Base-by-base conservation (phyloP, 2,888 invertebrate species). In the Gasteruption jaculator region DNA sequence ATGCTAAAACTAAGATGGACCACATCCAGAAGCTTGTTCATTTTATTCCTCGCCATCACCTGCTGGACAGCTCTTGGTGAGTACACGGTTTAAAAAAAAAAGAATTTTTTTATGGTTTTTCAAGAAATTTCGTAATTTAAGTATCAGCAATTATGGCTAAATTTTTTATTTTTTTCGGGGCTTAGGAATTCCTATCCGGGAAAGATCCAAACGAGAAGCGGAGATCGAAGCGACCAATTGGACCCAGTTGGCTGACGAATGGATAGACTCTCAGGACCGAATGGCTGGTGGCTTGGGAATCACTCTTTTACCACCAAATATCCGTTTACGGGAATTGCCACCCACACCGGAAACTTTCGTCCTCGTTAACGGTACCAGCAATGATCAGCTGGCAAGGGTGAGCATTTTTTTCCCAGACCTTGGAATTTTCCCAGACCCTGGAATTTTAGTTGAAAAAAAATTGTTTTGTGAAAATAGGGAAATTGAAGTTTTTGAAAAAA, bases 1-100 rank as follows among this genome's bases (percentile, higher is more conserved):
- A 68, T 68, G 68, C 57, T 52, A 62, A 58, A 59, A 56, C 57
- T 60, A 60, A 59, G 41, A 63, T 63, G 62, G 62, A 54, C 46
- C 42, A 14, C 44, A 29, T 37, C 44, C 31, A 54, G 43, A 27
- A 41, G 43, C 30, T 41, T 58, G 33, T 48, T 58, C 35, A n/a
- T 62, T 25, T 43, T 58, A 39, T 58, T 47, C 39, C 49, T 65
- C 38, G 47, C 41, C 38, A 50, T 54, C 34, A 38, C 46, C 12
- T 42, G 45, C 46, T 51, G 56, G 50, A 51, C 39, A 27, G 53
- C 46, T 30, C 38, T 51, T 42, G 66, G 65, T 55, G 48, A 44
- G 48, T 44, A 5, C 8, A 10, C 7, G 10, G 7, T 10, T 8
- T 22, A 10, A 5, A 11, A n/a, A 32, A 18, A 40, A 40, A 10